These are phyloP conservation scores for Dascyllus trimaculatus DNA, from an alignment of 2,113 vertebrate species.

Conservation along the genomic window DNA sequence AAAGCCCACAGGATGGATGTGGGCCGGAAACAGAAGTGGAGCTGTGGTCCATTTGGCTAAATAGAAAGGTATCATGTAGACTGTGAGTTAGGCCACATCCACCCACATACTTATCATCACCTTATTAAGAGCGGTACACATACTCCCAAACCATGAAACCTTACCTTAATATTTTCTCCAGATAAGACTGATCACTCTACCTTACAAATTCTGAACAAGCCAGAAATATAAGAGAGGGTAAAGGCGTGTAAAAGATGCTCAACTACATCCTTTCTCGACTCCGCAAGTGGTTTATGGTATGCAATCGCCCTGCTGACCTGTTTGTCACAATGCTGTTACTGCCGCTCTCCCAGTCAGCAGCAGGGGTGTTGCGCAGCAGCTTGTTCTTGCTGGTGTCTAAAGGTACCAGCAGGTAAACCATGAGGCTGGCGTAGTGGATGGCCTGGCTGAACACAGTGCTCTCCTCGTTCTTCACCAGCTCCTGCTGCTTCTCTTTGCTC, in stretches of 20 bases:
- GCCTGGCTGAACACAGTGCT: slow-evolving; percentile 98
- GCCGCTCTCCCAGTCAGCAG: slow-evolving; percentile 96
- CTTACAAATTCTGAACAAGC: slow-evolving; percentile 30
- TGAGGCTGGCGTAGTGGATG: slow-evolving; percentile 98
- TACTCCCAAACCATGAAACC: slow-evolving; percentile 63
- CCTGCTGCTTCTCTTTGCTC: slow-evolving; percentile 91
- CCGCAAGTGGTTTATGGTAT: background rate
- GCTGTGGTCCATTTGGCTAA: slow-evolving; percentile 62
- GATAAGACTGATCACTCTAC: slow-evolving; percentile 56
- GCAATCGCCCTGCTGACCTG: slow-evolving; percentile 36
- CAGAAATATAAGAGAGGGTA: too few relatives aligned
- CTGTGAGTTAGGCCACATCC: slow-evolving; percentile 49
- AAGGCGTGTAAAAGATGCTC: background rate
- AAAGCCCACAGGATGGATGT: slow-evolving; percentile 62
- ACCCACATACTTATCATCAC: slow-evolving; percentile 69
- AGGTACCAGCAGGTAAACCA: slow-evolving; percentile 97
- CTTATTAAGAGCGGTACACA: slow-evolving; percentile 50
- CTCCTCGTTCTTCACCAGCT: slow-evolving; percentile 95
- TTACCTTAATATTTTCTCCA: slow-evolving; percentile 38
- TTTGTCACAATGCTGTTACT: slow-evolving; percentile 98
- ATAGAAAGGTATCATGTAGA: slow-evolving; percentile 65
- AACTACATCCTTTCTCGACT: background rate
- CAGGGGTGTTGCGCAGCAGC: slow-evolving; percentile 88
- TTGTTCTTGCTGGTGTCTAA: slow-evolving; percentile 97
- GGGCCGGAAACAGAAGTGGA: slow-evolving; percentile 53